Percentiles rank a stretch among this genome's conserved stretches.
phyloP scores from a whole-genome alignment of 2,888 invertebrate species.

The Portevinia maculata region DNA sequence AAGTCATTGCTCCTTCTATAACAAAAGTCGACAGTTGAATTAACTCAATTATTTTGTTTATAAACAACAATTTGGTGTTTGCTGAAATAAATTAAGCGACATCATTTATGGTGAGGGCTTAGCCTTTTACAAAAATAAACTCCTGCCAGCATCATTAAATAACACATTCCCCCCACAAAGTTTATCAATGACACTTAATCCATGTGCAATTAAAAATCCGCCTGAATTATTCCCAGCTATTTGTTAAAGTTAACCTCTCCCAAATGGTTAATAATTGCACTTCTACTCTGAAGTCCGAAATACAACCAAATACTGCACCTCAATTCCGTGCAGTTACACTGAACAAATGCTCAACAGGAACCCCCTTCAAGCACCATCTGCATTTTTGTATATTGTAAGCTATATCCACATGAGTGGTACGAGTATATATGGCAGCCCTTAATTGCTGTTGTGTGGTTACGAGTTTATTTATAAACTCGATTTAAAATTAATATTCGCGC shows the following conservation, averaged over 20 bases:
- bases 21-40: not conserved
- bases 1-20: not conserved
- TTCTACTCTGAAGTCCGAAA: not conserved
- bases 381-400: not conserved
- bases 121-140: not conserved
- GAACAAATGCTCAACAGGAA: not conserved
- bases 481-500: slow-evolving; percentile 56
- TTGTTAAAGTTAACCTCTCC: slow-evolving; percentile 24
- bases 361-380: not conserved
- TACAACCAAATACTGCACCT: slow-evolving; percentile 21
- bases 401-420: slow-evolving; percentile 22
- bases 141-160: slow-evolving; percentile 9
- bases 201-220: slow-evolving; percentile 37
- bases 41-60: not conserved
- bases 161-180: slow-evolving; percentile 18
- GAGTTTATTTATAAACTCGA: slow-evolving; percentile 47
- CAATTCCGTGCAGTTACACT: not conserved
- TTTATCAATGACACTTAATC: slow-evolving; percentile 22
- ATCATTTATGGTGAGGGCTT: slow-evolving; percentile 3
- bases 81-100: not conserved
- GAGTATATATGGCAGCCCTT: slow-evolving; percentile 34
- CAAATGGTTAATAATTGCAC: slow-evolving; percentile 13
- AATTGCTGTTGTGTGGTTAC: slow-evolving; percentile 13
- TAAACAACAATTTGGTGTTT: not conserved
- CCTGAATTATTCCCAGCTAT: slow-evolving; percentile 22